phyloP scores from a whole-genome alignment of 2,797 vertebrate species.

The Tiaroga cobitis region DNA sequence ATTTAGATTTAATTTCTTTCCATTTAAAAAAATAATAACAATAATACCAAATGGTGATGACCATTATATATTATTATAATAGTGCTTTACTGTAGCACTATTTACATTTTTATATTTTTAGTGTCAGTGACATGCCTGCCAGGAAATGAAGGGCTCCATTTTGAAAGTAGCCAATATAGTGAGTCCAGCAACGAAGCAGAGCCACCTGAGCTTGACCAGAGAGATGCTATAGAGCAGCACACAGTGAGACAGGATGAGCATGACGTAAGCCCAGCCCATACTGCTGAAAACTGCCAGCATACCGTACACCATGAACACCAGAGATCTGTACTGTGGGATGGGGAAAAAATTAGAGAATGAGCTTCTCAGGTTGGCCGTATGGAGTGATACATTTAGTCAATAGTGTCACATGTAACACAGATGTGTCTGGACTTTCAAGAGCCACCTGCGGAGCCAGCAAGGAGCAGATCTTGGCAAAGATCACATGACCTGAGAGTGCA shows the following conservation, averaged over 20 bases:
- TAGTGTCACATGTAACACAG: not conserved
- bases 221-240: conserved; percentile 89
- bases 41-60: not conserved
- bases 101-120: not conserved
- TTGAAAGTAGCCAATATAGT: conserved; percentile 91
- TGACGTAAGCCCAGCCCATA: conserved; percentile 91
- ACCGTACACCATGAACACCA: conserved; percentile 88
- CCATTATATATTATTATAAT: not conserved
- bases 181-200: conserved; percentile 88
- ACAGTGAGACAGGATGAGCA: conserved; percentile 91
- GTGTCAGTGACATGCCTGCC: conserved; percentile 83
- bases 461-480: conserved; percentile 94
- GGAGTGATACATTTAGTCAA: not conserved
- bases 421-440: not conserved
- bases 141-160: conserved; percentile 89
- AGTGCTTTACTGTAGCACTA: not conserved
- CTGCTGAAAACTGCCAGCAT: conserved; percentile 84
- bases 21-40: not conserved
- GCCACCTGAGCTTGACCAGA: conserved; percentile 89
- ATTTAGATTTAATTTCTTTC: not conserved
- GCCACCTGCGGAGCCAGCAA: conserved; percentile 90
- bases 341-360: not conserved
- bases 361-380: not conserved
- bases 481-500: conserved; percentile 89
- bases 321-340: conserved; percentile 83